These are phyloP conservation scores for Eleginops maclovinus DNA, from an alignment of 2,113 vertebrate species.

Conservation along the genomic window DNA sequence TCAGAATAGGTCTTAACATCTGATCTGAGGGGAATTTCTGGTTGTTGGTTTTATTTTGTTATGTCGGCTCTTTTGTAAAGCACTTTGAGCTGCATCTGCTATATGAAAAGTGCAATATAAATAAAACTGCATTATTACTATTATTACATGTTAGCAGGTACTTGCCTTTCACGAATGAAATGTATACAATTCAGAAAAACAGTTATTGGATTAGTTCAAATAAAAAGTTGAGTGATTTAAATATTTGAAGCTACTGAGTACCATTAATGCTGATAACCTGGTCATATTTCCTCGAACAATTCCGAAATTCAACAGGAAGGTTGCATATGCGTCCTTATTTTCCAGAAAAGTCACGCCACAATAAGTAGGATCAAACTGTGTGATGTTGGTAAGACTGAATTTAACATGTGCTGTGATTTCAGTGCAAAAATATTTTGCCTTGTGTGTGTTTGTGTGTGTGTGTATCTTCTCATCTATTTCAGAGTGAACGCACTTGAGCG, in stretches of 20 bases:
- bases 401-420: constrained; percentile 24
- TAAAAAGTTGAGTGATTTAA: neutral
- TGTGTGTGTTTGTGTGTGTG: constrained; percentile 7
- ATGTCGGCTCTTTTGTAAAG: too few species aligned
- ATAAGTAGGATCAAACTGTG: constrained; percentile 4
- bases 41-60: too few species aligned
- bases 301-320: neutral
- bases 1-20: too few species aligned
- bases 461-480: constrained; percentile 60
- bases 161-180: neutral
- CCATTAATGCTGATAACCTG: neutral
- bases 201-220: too few species aligned
- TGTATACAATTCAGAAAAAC: too few species aligned
- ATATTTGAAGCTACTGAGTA: neutral
- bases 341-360: neutral
- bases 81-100: too few species aligned
- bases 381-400: neutral
- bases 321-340: neutral
- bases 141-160: neutral
- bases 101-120: too few species aligned
- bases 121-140: too few species aligned
- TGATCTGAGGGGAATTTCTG: too few species aligned
- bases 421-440: constrained; percentile 32
- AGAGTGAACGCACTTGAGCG: constrained; percentile 68
- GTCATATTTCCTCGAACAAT: neutral